A percentile compares a stretch with the other conserved stretches of the same genome.
These are phyloP conservation scores for Rutpela maculata DNA, from an alignment of 2,888 invertebrate genomes.

Conservation along the genomic window DNA sequence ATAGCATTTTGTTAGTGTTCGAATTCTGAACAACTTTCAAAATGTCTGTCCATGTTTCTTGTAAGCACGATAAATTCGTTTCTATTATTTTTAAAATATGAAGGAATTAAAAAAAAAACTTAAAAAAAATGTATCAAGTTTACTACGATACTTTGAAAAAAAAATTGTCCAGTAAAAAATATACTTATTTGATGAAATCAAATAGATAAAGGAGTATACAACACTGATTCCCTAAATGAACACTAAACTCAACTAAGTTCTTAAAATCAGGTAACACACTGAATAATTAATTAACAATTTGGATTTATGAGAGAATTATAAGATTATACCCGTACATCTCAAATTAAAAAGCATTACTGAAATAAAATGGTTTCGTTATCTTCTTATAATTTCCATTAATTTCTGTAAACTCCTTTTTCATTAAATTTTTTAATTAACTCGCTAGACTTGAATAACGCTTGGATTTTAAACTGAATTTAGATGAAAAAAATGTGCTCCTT, in stretches of 20 bases:
- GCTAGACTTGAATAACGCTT: not conserved
- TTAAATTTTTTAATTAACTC: conserved; percentile 36
- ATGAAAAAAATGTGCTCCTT: conserved; percentile 30
- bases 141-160: too few species aligned
- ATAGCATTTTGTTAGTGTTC: too few species aligned
- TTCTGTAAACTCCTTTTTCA: conserved; percentile 14
- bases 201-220: too few species aligned
- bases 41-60: too few species aligned
- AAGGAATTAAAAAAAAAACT: too few species aligned
- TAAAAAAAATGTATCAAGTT: too few species aligned
- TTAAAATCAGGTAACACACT: not conserved
- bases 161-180: too few species aligned
- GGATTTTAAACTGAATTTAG: not conserved
- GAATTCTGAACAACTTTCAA: too few species aligned
- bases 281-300: conserved; percentile 5
- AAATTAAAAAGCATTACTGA: conserved; percentile 29
- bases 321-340: not conserved
- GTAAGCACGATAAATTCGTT: too few species aligned
- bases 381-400: conserved; percentile 31
- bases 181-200: too few species aligned
- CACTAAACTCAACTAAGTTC: not conserved
- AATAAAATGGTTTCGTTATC: conserved; percentile 29
- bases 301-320: conserved; percentile 13
- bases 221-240: not conserved
- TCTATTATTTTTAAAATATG: too few species aligned